A percentile compares a stretch with the other conserved stretches of the same genome.
These are phyloP conservation scores for Hippolais icterina DNA, from an alignment of 2,113 vertebrate species.

Conservation along the genomic window DNA sequence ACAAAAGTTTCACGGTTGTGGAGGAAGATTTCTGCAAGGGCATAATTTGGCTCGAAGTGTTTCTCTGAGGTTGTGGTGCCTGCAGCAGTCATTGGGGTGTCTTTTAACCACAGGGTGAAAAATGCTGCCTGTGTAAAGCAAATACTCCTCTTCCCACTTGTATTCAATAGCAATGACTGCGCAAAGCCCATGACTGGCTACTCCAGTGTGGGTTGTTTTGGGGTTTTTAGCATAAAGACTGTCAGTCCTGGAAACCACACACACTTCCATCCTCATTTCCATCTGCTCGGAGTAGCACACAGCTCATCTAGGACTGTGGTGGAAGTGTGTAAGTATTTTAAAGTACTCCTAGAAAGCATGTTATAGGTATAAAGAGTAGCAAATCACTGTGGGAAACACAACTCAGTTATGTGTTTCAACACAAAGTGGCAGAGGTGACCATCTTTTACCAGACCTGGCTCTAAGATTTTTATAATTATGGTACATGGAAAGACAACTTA, in stretches of 20 bases:
- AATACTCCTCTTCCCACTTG: background rate
- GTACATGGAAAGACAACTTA: background rate
- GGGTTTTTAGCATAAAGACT: background rate
- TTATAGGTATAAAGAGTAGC: background rate
- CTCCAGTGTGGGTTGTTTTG: background rate
- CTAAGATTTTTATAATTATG: background rate
- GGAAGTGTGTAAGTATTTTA: background rate
- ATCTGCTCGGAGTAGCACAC: background rate
- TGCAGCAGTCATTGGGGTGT: background rate
- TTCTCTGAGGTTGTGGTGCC: background rate
- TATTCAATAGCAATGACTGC: background rate
- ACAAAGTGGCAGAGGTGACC: background rate
- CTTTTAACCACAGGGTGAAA: background rate
- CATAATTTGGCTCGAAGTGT: background rate
- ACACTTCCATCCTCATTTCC: background rate
- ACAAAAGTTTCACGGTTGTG: background rate
- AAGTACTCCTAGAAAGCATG: background rate
- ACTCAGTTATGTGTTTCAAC: background rate
- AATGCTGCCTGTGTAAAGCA: background rate
- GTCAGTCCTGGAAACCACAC: background rate
- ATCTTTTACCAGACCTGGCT: background rate
- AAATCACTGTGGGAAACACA: background rate
- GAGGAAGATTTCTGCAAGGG: background rate
- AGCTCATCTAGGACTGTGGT: background rate
- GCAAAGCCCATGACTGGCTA: background rate